These are phyloP conservation scores for Lophochroa leadbeateri DNA, from an alignment of 2,113 vertebrate species.

Conservation along the genomic window DNA sequence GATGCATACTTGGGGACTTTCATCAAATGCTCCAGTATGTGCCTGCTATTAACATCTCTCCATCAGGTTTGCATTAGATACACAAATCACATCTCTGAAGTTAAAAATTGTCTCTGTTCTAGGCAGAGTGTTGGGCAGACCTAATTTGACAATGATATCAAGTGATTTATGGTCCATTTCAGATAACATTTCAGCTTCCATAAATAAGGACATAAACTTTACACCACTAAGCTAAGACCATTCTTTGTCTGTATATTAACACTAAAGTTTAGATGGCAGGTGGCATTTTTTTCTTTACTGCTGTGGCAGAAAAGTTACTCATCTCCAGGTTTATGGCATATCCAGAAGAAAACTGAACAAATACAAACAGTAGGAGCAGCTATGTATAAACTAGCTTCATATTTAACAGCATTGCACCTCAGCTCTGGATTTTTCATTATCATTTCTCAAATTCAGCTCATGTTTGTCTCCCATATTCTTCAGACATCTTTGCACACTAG, in stretches of 20 bases:
- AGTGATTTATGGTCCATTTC: background rate
- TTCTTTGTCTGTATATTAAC: background rate
- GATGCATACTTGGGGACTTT: background rate
- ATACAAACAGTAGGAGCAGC: background rate
- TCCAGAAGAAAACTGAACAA: background rate
- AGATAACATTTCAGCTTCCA: background rate
- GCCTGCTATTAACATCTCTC: background rate
- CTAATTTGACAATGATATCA: background rate
- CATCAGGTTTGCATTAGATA: background rate
- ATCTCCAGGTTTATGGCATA: background rate
- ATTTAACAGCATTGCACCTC: background rate
- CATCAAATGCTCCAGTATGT: accelerated
- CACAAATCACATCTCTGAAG: background rate
- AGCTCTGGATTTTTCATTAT: background rate
- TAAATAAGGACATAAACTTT: background rate
- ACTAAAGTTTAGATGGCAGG: background rate
- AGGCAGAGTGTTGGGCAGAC: background rate
- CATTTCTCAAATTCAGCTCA: background rate
- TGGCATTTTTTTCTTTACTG: background rate
- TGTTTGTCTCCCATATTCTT: background rate
- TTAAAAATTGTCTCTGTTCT: background rate
- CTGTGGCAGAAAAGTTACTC: background rate
- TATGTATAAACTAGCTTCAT: background rate
- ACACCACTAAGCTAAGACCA: background rate
- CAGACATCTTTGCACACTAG: background rate